Conservation (phyloP, 2,888 invertebrate genomes). For the Rhingia campestris region DNA sequence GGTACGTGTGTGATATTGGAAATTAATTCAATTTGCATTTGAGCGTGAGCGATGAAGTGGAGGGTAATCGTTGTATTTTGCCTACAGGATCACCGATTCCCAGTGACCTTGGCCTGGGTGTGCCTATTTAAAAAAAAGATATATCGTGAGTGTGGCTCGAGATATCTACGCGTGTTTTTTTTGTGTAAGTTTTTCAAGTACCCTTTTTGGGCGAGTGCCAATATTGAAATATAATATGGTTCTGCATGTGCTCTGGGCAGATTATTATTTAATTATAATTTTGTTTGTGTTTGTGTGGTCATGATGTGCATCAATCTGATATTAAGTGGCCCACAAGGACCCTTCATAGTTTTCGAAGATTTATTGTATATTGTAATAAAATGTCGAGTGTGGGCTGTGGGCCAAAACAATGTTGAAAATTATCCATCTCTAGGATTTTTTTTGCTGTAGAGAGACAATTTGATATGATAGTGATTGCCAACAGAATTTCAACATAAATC, state of each 20-base stretch:
- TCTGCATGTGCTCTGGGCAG: background rate
- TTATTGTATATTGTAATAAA: conserved; percentile 43
- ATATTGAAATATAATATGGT: background rate
- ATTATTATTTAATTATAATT: conserved; percentile 34
- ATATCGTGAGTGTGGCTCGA: background rate
- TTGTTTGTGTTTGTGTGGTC: conserved; percentile 10
- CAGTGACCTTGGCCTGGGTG: conserved; percentile 5
- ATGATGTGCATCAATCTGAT: conserved; percentile 18
- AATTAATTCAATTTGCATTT: conserved; percentile 48
- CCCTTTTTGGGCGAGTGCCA: conserved; percentile 22
- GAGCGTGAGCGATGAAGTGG: conserved; percentile 12
- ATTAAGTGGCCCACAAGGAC: conserved; percentile 36
- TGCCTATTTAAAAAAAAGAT: background rate
- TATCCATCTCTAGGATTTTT: conserved; percentile 17
- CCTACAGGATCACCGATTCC: conserved; percentile 36
- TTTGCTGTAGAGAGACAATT: conserved; percentile 9
- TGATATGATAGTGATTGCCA: conserved; percentile 56
- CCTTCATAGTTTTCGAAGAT: conserved; percentile 17
- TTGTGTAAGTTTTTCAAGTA: conserved; percentile 23
- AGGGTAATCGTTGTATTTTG: conserved; percentile 27
- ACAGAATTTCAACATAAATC: conserved; percentile 58
- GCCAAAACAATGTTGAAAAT: conserved; percentile 59
- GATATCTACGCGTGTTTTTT: background rate
- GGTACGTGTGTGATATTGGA: conserved; percentile 49
- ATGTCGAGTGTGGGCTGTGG: conserved; percentile 32